Conservation (phyloP, 2,113 vertebrate genomes). For the Oreochromis aureus region DNA sequence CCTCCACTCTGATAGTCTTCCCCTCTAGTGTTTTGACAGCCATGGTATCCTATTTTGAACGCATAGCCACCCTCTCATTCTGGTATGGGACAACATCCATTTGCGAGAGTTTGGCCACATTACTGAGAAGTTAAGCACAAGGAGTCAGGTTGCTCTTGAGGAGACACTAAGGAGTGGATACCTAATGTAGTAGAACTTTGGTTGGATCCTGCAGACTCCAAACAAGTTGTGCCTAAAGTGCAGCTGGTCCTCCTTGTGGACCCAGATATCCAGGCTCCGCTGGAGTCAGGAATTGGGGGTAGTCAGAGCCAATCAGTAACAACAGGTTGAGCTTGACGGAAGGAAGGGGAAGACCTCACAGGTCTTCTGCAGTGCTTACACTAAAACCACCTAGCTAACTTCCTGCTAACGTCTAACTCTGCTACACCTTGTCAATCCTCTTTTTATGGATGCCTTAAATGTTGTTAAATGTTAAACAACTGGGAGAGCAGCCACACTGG, state of each 20-base stretch:
- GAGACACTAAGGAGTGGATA: not conserved
- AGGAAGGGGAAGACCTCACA: not conserved
- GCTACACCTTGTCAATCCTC: not conserved
- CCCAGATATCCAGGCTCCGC: not conserved
- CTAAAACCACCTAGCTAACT: not conserved
- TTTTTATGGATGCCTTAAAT: not conserved
- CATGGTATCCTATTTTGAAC: too few species aligned
- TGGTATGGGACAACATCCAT: not conserved
- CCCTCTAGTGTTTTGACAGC: not conserved
- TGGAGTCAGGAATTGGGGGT: not conserved
- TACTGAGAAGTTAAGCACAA: not conserved
- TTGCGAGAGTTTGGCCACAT: not conserved
- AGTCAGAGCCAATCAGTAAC: not conserved
- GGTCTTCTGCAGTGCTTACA: not conserved
- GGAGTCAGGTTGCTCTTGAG: not conserved
- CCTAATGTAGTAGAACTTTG: not conserved
- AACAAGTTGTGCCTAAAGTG: not conserved
- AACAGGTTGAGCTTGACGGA: not conserved
- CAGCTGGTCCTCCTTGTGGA: not conserved
- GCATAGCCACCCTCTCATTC: not conserved
- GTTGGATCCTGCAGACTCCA: not conserved
- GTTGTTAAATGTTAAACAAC: not conserved
- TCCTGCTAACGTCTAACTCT: not conserved
- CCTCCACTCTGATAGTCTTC: not conserved
- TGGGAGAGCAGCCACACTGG: not conserved